phyloP scores from a whole-genome alignment of 2,797 vertebrate genomes.

The Lemur catta region DNA sequence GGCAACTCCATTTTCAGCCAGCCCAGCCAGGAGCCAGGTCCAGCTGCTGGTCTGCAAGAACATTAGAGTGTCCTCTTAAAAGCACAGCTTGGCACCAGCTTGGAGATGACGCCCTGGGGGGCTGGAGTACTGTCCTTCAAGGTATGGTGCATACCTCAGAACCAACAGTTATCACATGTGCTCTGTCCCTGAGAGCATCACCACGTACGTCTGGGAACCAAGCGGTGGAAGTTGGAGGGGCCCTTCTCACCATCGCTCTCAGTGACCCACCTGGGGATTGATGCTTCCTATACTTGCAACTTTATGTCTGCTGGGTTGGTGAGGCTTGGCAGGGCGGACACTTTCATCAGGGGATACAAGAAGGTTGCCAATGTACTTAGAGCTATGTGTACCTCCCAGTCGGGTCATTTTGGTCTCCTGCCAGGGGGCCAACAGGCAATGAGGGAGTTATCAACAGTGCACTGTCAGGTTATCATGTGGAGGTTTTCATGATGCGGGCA shows the following conservation, averaged over 20 bases:
- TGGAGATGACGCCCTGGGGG: not conserved
- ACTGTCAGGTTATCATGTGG: not conserved
- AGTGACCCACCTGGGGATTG: not conserved
- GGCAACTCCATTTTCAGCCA: not conserved
- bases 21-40: not conserved
- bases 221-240: not conserved
- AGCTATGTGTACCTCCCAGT: not conserved
- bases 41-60: not conserved
- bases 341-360: not conserved
- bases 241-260: not conserved
- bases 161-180: no score
- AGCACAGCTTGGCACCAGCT: not conserved
- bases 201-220: not conserved
- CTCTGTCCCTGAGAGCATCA: not conserved
- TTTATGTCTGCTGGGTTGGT: not conserved
- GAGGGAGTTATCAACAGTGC: not conserved
- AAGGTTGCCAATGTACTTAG: not conserved
- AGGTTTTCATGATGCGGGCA: not conserved
- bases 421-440: not conserved
- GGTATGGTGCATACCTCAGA: not conserved
- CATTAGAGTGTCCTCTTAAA: not conserved
- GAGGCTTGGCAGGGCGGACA: not conserved
- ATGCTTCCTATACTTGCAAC: not conserved
- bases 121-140: not conserved
- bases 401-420: not conserved